phyloP scores from a whole-genome alignment of 1,140 invertebrate species.

The Aphelenchoides fujianensis region DNA sequence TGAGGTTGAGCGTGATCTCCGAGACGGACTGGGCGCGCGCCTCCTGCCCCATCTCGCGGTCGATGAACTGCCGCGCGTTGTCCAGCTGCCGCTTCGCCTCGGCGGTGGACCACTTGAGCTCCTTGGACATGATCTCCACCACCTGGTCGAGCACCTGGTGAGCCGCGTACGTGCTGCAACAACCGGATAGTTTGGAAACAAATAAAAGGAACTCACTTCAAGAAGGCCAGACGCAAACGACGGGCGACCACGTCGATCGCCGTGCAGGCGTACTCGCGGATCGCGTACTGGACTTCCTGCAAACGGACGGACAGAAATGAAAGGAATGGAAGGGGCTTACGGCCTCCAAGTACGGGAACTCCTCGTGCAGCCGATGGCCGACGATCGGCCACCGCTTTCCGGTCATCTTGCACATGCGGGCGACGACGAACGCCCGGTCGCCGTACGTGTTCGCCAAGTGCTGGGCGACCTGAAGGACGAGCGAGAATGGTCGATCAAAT shows the following conservation, averaged over 20 bases:
- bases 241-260: constrained; percentile 94
- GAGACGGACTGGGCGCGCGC: constrained; percentile 80
- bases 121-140: constrained; percentile 91
- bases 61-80: constrained; percentile 77
- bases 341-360: constrained; percentile 97
- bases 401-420: constrained; percentile 88
- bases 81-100: constrained; percentile 75
- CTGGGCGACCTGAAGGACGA: constrained; percentile 77
- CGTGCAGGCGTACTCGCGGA: constrained; percentile 89
- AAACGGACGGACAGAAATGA: constrained; percentile 25
- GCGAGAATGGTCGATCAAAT: too few relatives aligned
- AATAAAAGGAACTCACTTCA: too few relatives aligned
- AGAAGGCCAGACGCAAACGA: constrained; percentile 84
- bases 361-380: constrained; percentile 88
- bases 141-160: constrained; percentile 82
- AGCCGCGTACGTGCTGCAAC: constrained; percentile 83
- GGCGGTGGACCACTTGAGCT: constrained; percentile 81
- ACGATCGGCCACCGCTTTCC: constrained; percentile 92
- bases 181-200: too few relatives aligned
- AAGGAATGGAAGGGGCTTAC: constrained; percentile 61
- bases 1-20: constrained; percentile 86
- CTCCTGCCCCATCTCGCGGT: constrained; percentile 91
- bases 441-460: constrained; percentile 94
- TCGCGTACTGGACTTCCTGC: constrained; percentile 77
- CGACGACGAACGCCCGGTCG: constrained; percentile 92